These are phyloP conservation scores for Harlomillsia oculata DNA, from an alignment of 1,140 invertebrate species.

Conservation along the genomic window DNA sequence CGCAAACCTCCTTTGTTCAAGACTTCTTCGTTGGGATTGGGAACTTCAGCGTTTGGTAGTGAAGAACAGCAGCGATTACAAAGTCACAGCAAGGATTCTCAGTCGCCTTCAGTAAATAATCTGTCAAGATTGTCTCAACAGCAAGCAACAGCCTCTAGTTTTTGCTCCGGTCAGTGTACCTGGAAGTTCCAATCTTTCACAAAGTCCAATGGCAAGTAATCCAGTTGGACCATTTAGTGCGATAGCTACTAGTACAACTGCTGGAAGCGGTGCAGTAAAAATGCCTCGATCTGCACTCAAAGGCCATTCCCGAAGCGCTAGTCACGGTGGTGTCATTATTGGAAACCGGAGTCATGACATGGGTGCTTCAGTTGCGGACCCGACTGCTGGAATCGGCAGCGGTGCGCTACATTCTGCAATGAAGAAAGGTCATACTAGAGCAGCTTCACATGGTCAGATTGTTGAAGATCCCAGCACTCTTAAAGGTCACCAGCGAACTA, in stretches of 20 bases:
- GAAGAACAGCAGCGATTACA: slow-evolving; percentile 12
- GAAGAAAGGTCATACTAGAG: slow-evolving; percentile 62
- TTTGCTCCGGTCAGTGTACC: too few species aligned
- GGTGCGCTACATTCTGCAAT: slow-evolving; percentile 36
- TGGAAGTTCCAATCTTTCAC: background rate
- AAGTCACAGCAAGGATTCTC: background rate
- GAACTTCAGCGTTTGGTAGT: slow-evolving; percentile 11
- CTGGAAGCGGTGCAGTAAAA: background rate
- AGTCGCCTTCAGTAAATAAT: background rate
- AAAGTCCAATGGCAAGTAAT: background rate
- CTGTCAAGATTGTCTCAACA: too few species aligned
- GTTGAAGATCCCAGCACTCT: slow-evolving; percentile 45
- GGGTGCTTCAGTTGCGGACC: slow-evolving; percentile 1
- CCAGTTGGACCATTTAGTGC: background rate
- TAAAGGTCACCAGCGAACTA: slow-evolving; percentile 63
- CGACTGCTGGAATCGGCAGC: slow-evolving; percentile 28
- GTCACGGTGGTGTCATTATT: slow-evolving; percentile 50
- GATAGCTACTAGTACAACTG: background rate
- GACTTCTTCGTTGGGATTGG: slow-evolving; percentile 17
- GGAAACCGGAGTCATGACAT: slow-evolving; percentile 27
- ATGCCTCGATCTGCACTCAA: slow-evolving; percentile 29
- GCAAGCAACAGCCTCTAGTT: too few species aligned
- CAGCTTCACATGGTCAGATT: slow-evolving; percentile 76
- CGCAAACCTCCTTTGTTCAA: slow-evolving; percentile 15
- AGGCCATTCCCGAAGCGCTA: slow-evolving; percentile 64